These are phyloP conservation scores for Mycogona germanica DNA, from an alignment of 2,888 invertebrate species.

Conservation along the genomic window DNA sequence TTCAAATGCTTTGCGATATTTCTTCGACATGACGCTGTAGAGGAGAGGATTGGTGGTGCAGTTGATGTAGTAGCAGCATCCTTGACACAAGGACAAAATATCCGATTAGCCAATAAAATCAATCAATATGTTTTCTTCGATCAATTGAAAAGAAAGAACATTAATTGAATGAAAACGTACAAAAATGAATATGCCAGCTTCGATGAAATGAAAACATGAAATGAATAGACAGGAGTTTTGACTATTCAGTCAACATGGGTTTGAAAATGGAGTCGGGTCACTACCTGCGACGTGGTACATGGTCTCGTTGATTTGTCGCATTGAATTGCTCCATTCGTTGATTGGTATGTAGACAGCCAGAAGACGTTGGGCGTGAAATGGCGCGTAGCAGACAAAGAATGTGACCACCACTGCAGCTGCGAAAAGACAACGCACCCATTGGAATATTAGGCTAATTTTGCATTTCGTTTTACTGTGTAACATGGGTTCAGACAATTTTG, in stretches of 20 bases:
- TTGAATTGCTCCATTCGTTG: constrained; percentile 14
- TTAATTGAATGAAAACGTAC: background rate
- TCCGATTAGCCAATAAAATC: background rate
- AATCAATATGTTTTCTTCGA: background rate
- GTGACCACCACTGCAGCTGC: constrained; percentile 84
- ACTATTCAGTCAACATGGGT: too few species aligned
- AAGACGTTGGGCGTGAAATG: constrained; percentile 84
- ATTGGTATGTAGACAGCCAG: constrained; percentile 55
- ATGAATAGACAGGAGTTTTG: background rate
- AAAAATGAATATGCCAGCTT: background rate
- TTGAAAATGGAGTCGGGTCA: background rate
- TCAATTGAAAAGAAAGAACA: background rate
- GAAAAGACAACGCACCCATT: constrained; percentile 10
- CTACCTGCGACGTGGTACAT: constrained; percentile 18
- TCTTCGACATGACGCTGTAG: constrained; percentile 67
- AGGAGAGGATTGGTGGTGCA: constrained; percentile 78
- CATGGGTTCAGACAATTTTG: too few species aligned
- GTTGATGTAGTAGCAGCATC: constrained; percentile 65
- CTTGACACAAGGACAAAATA: constrained; percentile 44
- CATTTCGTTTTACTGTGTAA: background rate
- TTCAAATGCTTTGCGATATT: constrained; percentile 64
- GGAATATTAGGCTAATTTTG: background rate
- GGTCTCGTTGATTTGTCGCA: constrained; percentile 17
- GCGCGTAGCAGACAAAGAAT: constrained; percentile 93
- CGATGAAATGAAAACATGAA: background rate